Evolutionary conservation across 2,888 invertebrate genomes (phyloP).

Genomic region (Machimus rusticus): DNA sequence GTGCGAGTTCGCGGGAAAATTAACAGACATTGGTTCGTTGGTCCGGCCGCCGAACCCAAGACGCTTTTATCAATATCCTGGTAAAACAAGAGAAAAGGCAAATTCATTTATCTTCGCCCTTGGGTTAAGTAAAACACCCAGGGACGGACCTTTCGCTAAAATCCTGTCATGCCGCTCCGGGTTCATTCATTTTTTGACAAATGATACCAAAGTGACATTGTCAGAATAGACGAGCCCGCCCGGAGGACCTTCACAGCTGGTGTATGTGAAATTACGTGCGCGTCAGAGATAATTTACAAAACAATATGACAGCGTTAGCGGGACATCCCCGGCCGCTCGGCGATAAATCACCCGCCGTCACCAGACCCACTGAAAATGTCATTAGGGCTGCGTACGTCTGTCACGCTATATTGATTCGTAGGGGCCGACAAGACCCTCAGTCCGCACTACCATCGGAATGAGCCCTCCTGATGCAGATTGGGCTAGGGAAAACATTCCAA

Average conservation of each 20-base stretch:
- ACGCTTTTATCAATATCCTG: constrained; percentile 1
- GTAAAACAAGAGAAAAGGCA: constrained; percentile 26
- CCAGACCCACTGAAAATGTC: constrained; percentile 9
- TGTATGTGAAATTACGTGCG: background rate
- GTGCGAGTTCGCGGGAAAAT: background rate
- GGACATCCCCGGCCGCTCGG: background rate
- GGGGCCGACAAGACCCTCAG: background rate
- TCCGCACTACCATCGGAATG: background rate
- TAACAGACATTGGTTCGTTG: background rate
- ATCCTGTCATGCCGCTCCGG: constrained; percentile 26
- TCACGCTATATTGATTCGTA: constrained; percentile 36
- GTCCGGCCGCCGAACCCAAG: background rate
- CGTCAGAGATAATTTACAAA: constrained; percentile 31
- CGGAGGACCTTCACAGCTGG: constrained; percentile 21
- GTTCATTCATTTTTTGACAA: constrained; percentile 23
- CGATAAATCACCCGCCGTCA: constrained; percentile 25
- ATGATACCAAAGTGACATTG: constrained; percentile 30
- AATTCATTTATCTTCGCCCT: constrained; percentile 37
- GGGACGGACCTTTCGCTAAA: background rate
- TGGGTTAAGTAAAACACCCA: constrained; percentile 4
- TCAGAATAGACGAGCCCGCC: constrained; percentile 3
- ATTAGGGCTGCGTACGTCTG: constrained; percentile 21
- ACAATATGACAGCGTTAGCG: constrained; percentile 35
- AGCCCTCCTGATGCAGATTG: background rate
- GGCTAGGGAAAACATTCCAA: background rate